phyloP scores from a whole-genome alignment of 1,140 invertebrate species.

The Ceratitis capitata region DNA sequence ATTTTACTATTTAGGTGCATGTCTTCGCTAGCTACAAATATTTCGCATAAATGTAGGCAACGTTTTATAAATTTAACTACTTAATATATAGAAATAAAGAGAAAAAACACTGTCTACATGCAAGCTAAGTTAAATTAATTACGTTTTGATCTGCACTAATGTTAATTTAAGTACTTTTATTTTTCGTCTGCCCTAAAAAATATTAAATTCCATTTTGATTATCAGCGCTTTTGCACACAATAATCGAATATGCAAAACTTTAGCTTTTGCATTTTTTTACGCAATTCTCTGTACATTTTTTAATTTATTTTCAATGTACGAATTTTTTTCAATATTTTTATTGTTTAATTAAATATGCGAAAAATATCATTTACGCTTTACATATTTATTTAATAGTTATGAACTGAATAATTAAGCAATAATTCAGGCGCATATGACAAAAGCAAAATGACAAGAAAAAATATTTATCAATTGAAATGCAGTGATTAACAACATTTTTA shows the following conservation, averaged over 20 bases:
- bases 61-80: not conserved
- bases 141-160: too few relatives aligned
- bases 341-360: constrained; percentile 24
- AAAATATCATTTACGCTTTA: constrained; percentile 2
- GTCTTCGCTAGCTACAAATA: constrained; percentile 17
- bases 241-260: not conserved
- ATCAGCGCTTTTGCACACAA: constrained; percentile 21
- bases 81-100: constrained; percentile 44
- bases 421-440: not conserved
- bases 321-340: not conserved
- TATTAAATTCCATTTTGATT: not conserved
- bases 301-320: constrained; percentile 49
- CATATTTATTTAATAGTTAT: not conserved
- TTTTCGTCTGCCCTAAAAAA: too few relatives aligned
- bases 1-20: too few relatives aligned
- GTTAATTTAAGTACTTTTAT: too few relatives aligned
- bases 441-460: not conserved
- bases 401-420: constrained; percentile 12
- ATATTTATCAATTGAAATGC: not conserved
- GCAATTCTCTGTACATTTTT: not conserved
- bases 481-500: constrained; percentile 50
- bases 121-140: too few relatives aligned
- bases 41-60: constrained; percentile 18
- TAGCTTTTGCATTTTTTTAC: not conserved
- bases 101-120: too few relatives aligned